A percentile compares a stretch with the other conserved stretches of the same genome.
These are phyloP conservation scores for Nycticryphes semicollaris DNA, from an alignment of 2,113 vertebrate species.

Conservation along the genomic window DNA sequence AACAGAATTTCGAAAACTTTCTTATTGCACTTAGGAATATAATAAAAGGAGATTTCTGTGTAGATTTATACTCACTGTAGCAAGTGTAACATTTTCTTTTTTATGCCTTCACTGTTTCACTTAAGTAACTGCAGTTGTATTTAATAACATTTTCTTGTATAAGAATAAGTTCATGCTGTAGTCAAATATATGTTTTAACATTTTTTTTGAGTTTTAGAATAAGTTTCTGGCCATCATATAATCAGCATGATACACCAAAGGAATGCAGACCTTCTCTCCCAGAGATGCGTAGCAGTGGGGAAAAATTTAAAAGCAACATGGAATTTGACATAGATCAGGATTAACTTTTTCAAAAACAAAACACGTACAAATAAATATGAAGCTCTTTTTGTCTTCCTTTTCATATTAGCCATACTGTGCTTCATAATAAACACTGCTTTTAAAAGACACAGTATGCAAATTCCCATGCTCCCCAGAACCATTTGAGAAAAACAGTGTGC, in stretches of 20 bases:
- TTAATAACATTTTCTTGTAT: not conserved
- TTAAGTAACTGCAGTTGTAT: not conserved
- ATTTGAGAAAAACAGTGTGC: not conserved
- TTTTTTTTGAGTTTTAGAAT: not conserved
- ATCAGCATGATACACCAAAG: not conserved
- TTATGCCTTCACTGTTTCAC: not conserved
- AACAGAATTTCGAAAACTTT: not conserved
- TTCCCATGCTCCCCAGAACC: not conserved
- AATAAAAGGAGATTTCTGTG: not conserved
- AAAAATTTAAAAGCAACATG: not conserved
- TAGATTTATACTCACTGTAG: not conserved
- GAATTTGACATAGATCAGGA: not conserved
- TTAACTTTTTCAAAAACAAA: not conserved
- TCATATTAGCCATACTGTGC: not conserved
- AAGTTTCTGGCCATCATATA: not conserved
- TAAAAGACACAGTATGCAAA: not conserved
- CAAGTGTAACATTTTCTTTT: not conserved
- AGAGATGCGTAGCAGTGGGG: not conserved
- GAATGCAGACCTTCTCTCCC: not conserved
- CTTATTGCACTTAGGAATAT: not conserved
- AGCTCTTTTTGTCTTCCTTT: not conserved
- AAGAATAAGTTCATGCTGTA: not conserved
- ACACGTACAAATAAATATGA: conserved; percentile 10
- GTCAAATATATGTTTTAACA: not conserved
- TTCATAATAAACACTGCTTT: conserved; percentile 5